phyloP scores from a whole-genome alignment of 2,888 invertebrate genomes.

The Caenorhabditis uteleia region DNA sequence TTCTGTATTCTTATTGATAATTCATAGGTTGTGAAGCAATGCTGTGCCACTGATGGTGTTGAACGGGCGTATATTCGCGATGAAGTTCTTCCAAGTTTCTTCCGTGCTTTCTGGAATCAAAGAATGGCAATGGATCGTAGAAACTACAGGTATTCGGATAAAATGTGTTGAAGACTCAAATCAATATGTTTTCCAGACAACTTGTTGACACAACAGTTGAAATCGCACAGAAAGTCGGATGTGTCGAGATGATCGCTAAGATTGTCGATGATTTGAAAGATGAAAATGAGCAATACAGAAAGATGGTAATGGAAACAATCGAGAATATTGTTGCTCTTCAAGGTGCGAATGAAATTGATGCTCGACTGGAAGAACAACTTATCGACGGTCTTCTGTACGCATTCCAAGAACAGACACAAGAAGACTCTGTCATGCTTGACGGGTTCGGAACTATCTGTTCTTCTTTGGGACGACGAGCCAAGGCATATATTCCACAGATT shows the following conservation, averaged over 20 bases:
- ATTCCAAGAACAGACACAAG: constrained; percentile 99
- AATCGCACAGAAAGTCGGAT: constrained; percentile 99
- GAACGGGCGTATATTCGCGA: constrained; percentile 99
- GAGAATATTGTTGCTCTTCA: constrained; percentile 74
- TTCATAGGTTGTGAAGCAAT: constrained; percentile 91
- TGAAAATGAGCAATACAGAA: constrained; percentile 95
- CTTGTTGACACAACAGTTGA: constrained; percentile 98
- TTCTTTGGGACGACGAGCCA: constrained; percentile 90
- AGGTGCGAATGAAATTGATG: constrained; percentile 97
- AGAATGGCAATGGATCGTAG: constrained; percentile 97
- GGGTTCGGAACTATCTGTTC: constrained; percentile 99
- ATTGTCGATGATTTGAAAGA: constrained; percentile 99
- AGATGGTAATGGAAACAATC: constrained; percentile 99
- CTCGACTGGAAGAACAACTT: constrained; percentile 94
- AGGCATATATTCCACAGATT: constrained; percentile 97
- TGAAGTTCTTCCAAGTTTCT: constrained; percentile 78
- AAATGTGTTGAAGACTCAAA: not conserved
- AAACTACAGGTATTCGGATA: constrained; percentile 81
- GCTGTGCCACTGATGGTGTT: constrained; percentile 99
- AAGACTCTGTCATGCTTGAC: constrained; percentile 99
- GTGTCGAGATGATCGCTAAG: constrained; percentile 94
- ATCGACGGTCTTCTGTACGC: constrained; percentile 99
- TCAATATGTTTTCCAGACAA: constrained; percentile 37
- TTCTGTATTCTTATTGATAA: constrained; percentile 1
- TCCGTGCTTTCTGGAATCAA: constrained; percentile 89